Conservation (phyloP, 2,888 invertebrate species). For the Torymus texanus region DNA sequence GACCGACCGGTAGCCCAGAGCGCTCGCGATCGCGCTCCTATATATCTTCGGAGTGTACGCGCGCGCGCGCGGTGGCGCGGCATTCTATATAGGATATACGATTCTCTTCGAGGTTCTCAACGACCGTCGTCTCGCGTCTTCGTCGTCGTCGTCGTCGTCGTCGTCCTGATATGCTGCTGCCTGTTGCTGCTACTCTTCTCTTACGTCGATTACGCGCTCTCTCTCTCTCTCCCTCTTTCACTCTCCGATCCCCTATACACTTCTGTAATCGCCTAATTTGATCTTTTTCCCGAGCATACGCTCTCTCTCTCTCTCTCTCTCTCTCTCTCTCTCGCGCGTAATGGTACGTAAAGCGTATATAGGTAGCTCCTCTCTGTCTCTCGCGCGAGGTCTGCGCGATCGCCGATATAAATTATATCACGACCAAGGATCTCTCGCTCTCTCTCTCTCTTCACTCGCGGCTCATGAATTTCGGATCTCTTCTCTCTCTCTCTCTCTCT, state of each 20-base stretch:
- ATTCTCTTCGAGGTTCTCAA: conserved; percentile 71
- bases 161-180: too few species aligned
- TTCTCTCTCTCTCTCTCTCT: not conserved
- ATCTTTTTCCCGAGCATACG: conserved; percentile 18
- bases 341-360: too few species aligned
- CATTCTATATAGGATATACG: conserved; percentile 66
- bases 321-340: not conserved
- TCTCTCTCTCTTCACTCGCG: not conserved
- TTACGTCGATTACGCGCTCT: conserved; percentile 13
- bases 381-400: not conserved
- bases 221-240: not conserved
- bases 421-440: not conserved
- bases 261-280: conserved; percentile 28
- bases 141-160: too few species aligned
- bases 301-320: not conserved
- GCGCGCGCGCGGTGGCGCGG: too few species aligned
- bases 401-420: conserved; percentile 14
- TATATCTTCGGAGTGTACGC: conserved; percentile 68
- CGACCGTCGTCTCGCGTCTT: conserved; percentile 44
- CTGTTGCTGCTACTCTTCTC: not conserved
- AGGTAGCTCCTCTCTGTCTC: too few species aligned
- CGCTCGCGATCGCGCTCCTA: conserved; percentile 58
- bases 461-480: conserved; percentile 6
- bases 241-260: too few species aligned
- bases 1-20: conserved; percentile 72